A percentile compares a stretch with the other conserved stretches of the same genome.
Conservation (phyloP, 2,797 vertebrate genomes). For the Moxostoma hubbsi region DNA sequence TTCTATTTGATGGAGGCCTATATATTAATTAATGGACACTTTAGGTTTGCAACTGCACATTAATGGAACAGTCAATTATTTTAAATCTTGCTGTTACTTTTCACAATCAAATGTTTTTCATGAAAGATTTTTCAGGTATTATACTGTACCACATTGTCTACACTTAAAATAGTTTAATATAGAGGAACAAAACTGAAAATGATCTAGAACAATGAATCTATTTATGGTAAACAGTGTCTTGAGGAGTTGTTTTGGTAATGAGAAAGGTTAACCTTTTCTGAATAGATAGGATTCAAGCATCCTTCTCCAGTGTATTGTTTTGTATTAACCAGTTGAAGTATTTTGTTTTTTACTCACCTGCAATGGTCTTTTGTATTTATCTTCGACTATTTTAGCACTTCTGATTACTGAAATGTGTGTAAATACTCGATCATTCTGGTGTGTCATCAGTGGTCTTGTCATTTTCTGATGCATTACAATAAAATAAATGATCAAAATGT, state of each 20-base stretch:
- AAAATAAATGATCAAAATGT: conserved; percentile 41
- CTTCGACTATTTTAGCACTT: conserved; percentile 12
- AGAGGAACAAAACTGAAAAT: neutral
- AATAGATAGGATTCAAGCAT: neutral
- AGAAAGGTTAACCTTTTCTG: neutral
- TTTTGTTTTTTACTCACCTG: conserved; percentile 19
- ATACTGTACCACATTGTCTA: neutral
- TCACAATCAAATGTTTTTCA: conserved; percentile 5
- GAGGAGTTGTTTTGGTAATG: neutral
- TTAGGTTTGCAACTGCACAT: neutral
- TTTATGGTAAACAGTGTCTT: no score
- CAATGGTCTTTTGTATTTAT: neutral
- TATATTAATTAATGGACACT: no score
- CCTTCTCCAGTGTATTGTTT: neutral
- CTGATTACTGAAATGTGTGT: conserved; percentile 31
- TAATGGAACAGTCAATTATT: neutral
- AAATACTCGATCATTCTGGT: conserved; percentile 49
- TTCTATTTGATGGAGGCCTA: neutral
- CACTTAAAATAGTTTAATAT: conserved; percentile 1
- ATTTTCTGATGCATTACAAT: conserved; percentile 56
- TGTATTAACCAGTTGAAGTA: neutral
- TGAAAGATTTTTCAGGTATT: neutral
- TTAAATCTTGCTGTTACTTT: neutral
- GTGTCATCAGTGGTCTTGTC: conserved; percentile 33
- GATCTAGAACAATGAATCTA: no score